Percentiles rank a stretch among this genome's conserved stretches.
Evolutionary conservation across 2,888 invertebrate genomes (phyloP).

Genomic region (Macaria liturata): DNA sequence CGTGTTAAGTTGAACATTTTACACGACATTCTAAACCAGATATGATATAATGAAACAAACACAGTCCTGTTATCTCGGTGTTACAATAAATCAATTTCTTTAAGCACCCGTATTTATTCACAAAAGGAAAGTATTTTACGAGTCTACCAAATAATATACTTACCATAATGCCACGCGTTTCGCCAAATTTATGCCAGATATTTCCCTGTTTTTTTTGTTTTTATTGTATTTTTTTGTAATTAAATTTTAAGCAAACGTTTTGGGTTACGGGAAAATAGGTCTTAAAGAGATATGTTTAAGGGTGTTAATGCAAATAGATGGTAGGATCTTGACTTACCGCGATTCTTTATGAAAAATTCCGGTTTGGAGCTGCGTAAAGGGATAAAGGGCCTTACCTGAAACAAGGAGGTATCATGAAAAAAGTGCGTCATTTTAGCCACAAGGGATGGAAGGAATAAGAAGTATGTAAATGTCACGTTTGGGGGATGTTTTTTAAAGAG

Average conservation of each 20-base stretch:
- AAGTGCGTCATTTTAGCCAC: slow-evolving; percentile 49
- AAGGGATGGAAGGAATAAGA: slow-evolving; percentile 43
- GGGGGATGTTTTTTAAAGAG: slow-evolving; percentile 6
- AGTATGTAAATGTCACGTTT: slow-evolving; percentile 51
- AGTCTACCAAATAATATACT: slow-evolving; percentile 35
- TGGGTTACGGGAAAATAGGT: slow-evolving; percentile 1
- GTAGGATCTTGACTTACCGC: slow-evolving; percentile 30
- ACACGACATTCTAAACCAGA: neutral
- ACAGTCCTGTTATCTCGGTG: slow-evolving; percentile 2
- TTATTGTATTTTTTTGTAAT: slow-evolving; percentile 35
- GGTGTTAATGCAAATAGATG: slow-evolving; percentile 10
- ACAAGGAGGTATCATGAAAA: slow-evolving; percentile 59
- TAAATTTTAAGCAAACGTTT: slow-evolving; percentile 28
- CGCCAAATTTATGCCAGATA: slow-evolving; percentile 31
- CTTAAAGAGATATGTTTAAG: slow-evolving; percentile 10
- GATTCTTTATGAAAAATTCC: slow-evolving; percentile 39
- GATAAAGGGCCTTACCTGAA: slow-evolving; percentile 63
- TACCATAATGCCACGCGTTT: slow-evolving; percentile 29
- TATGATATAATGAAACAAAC: neutral
- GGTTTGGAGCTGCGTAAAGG: slow-evolving; percentile 42
- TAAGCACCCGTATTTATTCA: slow-evolving; percentile 20
- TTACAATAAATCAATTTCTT: slow-evolving; percentile 14
- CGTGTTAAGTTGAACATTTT: neutral
- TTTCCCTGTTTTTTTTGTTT: slow-evolving; percentile 28
- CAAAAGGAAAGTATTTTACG: slow-evolving; percentile 28